These are phyloP conservation scores for Dusona sp. DNA, from an alignment of 2,888 invertebrate species.

Conservation along the genomic window DNA sequence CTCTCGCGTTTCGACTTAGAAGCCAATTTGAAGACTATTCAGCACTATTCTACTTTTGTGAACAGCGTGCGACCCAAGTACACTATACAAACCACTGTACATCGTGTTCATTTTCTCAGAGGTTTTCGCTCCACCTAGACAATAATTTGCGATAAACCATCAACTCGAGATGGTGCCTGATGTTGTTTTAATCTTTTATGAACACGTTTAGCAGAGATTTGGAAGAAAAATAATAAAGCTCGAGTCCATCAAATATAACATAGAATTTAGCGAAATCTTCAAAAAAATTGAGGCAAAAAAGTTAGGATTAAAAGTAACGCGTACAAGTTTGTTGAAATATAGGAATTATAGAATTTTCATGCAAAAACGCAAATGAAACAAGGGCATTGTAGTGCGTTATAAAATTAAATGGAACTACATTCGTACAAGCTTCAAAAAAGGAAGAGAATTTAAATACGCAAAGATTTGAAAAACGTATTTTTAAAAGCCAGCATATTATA, in stretches of 20 bases:
- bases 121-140: conserved; percentile 25
- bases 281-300: neutral
- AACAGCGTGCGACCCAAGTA: conserved; percentile 39
- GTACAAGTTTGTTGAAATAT: neutral
- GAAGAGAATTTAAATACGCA: no score
- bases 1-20: conserved; percentile 55
- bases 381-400: neutral
- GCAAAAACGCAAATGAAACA: neutral
- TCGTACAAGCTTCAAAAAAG: neutral
- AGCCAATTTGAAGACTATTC: conserved; percentile 57
- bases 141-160: neutral
- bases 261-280: neutral
- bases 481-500: neutral
- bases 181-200: neutral
- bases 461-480: neutral
- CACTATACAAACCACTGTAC: neutral
- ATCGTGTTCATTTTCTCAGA: conserved; percentile 9
- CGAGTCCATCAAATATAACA: neutral
- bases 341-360: neutral
- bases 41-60: conserved; percentile 34
- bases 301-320: neutral
- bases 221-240: neutral
- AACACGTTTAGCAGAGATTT: neutral
- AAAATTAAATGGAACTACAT: no score
- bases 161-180: neutral